Percentiles rank a stretch among this genome's conserved stretches.
phyloP scores from a whole-genome alignment of 2,888 invertebrate species.

The Lacanobia wlatinum region DNA sequence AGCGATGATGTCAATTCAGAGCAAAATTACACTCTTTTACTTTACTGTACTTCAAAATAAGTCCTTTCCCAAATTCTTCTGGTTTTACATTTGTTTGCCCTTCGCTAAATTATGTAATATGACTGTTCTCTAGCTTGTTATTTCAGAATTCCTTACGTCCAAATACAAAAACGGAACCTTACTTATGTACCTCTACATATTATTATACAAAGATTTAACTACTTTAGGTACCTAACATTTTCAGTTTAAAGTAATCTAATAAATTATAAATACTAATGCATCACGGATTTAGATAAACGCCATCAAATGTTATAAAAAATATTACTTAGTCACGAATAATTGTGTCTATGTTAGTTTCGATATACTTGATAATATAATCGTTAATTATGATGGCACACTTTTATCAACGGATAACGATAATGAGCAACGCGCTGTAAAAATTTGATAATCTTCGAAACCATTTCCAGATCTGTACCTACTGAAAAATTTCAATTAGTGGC shows the following conservation, averaged over 20 bases:
- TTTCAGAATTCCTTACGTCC: no score
- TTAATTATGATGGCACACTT: conserved; percentile 37
- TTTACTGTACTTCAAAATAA: no score
- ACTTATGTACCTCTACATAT: no score
- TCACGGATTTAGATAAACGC: conserved; percentile 43
- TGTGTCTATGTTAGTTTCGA: conserved; percentile 28
- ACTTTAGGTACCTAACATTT: background rate
- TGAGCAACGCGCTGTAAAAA: conserved; percentile 24
- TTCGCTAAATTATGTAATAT: no score
- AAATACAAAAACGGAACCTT: no score
- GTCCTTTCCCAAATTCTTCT: no score
- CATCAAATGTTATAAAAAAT: conserved; percentile 16
- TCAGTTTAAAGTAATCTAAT: background rate
- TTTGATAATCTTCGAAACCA: conserved; percentile 27
- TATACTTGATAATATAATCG: conserved; percentile 46
- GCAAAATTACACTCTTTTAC: no score
- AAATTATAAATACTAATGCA: conserved; percentile 15
- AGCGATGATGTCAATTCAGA: no score
- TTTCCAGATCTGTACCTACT: background rate
- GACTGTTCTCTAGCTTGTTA: no score
- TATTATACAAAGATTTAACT: background rate
- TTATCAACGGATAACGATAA: conserved; percentile 47
- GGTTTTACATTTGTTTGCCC: no score
- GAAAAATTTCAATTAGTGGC: conserved; percentile 1
- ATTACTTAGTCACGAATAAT: conserved; percentile 37